These are phyloP conservation scores for Sebastolobus altivelis DNA, from an alignment of 2,797 vertebrate species.

Conservation along the genomic window DNA sequence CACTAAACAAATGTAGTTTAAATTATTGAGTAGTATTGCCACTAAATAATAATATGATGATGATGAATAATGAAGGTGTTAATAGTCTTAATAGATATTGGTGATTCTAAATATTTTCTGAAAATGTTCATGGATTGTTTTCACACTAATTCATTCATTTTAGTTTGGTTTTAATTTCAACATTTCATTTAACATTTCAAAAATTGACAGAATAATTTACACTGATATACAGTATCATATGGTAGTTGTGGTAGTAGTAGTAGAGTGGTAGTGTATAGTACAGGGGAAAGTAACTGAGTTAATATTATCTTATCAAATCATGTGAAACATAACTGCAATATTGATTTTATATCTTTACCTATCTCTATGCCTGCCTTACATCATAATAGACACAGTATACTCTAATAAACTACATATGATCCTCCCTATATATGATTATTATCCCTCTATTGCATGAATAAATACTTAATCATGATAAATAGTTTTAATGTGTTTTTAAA, in stretches of 20 bases:
- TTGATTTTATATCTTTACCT: not conserved
- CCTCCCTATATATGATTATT: too few species aligned
- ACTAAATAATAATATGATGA: too few species aligned
- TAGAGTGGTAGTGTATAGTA: not conserved
- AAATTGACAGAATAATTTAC: not conserved
- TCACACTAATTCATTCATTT: not conserved
- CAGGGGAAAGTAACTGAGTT: not conserved
- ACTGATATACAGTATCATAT: not conserved
- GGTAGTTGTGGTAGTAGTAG: not conserved
- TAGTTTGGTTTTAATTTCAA: not conserved
- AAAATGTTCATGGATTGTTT: not conserved
- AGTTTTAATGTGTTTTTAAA: too few species aligned
- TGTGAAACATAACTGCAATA: not conserved
- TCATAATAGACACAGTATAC: not conserved
- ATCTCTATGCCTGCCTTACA: not conserved
- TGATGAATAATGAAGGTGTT: not conserved
- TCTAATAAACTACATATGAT: too few species aligned
- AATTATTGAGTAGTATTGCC: not conserved
- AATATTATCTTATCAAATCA: not conserved
- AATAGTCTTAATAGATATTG: not conserved
- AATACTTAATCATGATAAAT: too few species aligned
- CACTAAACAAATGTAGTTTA: not conserved
- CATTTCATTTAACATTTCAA: not conserved
- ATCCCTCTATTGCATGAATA: too few species aligned
- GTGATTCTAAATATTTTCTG: too few species aligned